phyloP scores from a whole-genome alignment of 2,113 vertebrate species.

The Malurus melanocephalus region DNA sequence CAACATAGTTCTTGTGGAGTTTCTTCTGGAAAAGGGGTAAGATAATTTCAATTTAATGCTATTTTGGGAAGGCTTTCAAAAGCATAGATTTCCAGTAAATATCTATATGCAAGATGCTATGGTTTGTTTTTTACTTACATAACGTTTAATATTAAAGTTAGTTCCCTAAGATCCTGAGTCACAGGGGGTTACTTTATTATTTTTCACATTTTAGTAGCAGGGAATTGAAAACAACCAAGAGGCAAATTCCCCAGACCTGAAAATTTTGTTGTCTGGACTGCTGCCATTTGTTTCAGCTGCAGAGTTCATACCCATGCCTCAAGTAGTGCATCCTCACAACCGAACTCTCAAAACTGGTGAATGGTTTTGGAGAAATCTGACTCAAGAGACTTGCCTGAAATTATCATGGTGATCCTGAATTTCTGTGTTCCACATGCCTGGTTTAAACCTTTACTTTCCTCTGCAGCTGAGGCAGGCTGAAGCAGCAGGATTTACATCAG shows the following conservation, averaged over 20 bases:
- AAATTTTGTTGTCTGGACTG: not conserved
- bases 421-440: not conserved
- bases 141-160: not conserved
- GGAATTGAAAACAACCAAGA: not conserved
- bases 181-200: not conserved
- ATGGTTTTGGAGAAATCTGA: not conserved
- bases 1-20: constrained; percentile 78
- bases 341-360: not conserved
- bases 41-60: not conserved
- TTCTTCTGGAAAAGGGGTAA: constrained; percentile 85
- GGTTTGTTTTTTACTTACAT: not conserved
- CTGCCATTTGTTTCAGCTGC: not conserved
- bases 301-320: not conserved
- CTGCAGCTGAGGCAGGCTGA: not conserved
- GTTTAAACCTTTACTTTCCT: not conserved
- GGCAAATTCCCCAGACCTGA: not conserved
- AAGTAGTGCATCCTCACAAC: not conserved
- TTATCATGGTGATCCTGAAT: not conserved
- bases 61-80: not conserved
- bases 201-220: not conserved
- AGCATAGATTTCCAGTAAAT: not conserved
- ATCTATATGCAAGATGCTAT: not conserved
- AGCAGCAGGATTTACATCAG: not conserved
- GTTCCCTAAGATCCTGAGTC: not conserved
- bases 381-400: not conserved